These are phyloP conservation scores for Tenebrosternarchus preto DNA, from an alignment of 2,113 vertebrate genomes.

Conservation along the genomic window DNA sequence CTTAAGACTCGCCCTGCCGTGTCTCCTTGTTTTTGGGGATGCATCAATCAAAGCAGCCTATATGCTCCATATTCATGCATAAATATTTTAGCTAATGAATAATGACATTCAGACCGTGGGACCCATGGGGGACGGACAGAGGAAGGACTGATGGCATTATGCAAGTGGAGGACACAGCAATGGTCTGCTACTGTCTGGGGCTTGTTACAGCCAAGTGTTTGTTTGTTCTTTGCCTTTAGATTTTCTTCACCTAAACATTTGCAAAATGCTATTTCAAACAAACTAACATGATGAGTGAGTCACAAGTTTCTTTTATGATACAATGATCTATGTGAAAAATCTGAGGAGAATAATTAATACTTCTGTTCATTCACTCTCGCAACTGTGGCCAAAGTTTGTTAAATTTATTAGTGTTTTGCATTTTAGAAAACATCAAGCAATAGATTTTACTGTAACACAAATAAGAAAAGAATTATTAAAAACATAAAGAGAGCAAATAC, in stretches of 20 bases:
- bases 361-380: neutral
- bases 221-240: neutral
- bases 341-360: neutral
- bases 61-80: slow-evolving; percentile 93
- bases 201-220: slow-evolving; percentile 63
- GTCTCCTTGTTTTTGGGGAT: slow-evolving; percentile 97
- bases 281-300: neutral
- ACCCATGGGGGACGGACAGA: slow-evolving; percentile 27
- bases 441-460: neutral
- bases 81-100: slow-evolving; percentile 98
- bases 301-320: no score
- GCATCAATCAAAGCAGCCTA: slow-evolving; percentile 94
- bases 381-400: neutral
- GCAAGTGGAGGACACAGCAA: slow-evolving; percentile 68
- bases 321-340: neutral
- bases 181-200: neutral
- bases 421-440: neutral
- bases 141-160: slow-evolving; percentile 39
- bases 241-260: neutral
- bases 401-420: neutral
- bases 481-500: neutral
- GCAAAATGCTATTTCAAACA: neutral
- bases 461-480: neutral
- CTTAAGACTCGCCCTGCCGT: slow-evolving; percentile 90
- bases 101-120: slow-evolving; percentile 82